Base-by-base conservation (phyloP, 2,797 vertebrate species). In the Macroramphosus scolopax region DNA sequence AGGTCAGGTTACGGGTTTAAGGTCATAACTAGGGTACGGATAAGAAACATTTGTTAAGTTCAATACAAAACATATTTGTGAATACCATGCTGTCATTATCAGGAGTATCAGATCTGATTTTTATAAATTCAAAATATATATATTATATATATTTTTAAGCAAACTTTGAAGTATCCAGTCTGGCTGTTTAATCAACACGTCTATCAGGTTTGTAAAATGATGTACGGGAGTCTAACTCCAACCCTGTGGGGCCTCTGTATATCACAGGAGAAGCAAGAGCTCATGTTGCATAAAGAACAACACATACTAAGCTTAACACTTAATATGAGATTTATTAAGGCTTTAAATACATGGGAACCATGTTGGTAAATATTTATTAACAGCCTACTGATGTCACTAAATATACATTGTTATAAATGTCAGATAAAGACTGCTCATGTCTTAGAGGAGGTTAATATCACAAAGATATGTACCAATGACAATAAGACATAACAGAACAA, bases 321-420 rank as follows among this genome's bases (percentile, higher is more conserved):
- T 58, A 55, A 17, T 33, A 60, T 22, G 17, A 48, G 33, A 62
- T 88, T 87, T 85, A 86, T 87, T 88, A 83, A 87, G 80, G 83
- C 81, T 75, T 82, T 72, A 71, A 77, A 78, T 77, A 80, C 69
- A 78, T 51, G 16, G 17, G 37, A 18, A 31, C 14, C 56, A 41
- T 26, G 12, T 63, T 41, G 48, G 41, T 48, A 43, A 52, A 68
- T 58, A 72, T 51, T 65, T 56, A 51, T 68, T 62, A 63, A 72
- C 66, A 64, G 50, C 43, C 70, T 59, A 39, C 10, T 45, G 53
- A 55, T 68, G 46, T 63, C 24, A 63, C 55, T 44, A 53, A 51
- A 61, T 56, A 63, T 36, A 76, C 29, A 52, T 39, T 28, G 54
- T 14, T 62, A 34, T 63, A 47, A 28, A n/a, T 34, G 20, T 54